Base-by-base conservation (phyloP, 2,888 invertebrate genomes). In the Noctua comes region DNA sequence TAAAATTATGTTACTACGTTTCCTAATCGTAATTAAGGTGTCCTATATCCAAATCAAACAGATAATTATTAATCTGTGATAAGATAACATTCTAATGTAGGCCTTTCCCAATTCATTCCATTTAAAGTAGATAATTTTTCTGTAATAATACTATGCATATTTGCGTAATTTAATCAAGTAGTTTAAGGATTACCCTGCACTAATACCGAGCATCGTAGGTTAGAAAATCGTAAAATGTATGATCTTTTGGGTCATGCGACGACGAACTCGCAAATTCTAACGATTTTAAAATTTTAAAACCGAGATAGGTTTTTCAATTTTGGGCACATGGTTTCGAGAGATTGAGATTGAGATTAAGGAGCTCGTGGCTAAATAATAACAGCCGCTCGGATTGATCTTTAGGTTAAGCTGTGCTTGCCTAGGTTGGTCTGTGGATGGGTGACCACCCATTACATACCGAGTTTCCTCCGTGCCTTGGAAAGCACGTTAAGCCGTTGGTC, bases 41-140 rank as follows among this genome's bases (percentile, higher is more conserved):
- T 36, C 43, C 75, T 51, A 27, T 36, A 51, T 64, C 57, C 6
- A 70, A 70, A 70, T 70, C 11, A 59, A 48, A 77, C 40, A 83
- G 77, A 77, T 80, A 68, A 48, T 59, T 57, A 27, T 83, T 83
- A 79, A 83, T 82, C 68, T 51, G 18, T 59, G 82, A 82, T 82
- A 48, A 82, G 83, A 80, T 73, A 66, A 48, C 21, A 11, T 10
- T 51, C 31, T 57, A 62, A 73, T 82, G 48, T 80, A 48, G 24
- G 65, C 27, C 77, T 77, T 77, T 51, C 48, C 18, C 48, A 82
- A 77, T 46, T 65, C 16, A 18, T 65, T 48, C 11, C 57, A 51
- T 65, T 65, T 69, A 18, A 69, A 31, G 13, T 31, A 82, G 68
- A 76, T 76, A 13, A 16, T 68, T 76, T 82, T 68, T 64, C 59